Evolutionary conservation across 64 coral and sea anemone species (phyloP), one percentile per base, ranked within the genome.

Genomic region (Trachythela sp.): DNA sequence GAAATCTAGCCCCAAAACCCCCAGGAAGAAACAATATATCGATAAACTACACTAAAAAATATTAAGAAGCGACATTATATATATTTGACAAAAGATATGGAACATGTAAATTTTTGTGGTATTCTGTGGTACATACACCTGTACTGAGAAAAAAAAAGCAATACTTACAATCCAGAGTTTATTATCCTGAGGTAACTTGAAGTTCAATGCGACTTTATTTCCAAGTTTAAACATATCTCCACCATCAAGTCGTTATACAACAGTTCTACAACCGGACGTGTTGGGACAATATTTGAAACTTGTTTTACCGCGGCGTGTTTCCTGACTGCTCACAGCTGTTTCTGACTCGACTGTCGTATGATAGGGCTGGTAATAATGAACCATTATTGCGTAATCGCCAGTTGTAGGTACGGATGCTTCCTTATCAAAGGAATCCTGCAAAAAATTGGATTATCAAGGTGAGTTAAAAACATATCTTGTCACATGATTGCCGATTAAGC

Each of bases 81-180:
- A n/a, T n/a, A n/a, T n/a, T n/a, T n/a, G n/a, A n/a, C n/a, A n/a
- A n/a, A n/a, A n/a, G n/a, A n/a, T n/a, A n/a, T n/a, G n/a, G n/a
- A n/a, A n/a, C n/a, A n/a, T n/a, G n/a, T n/a, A n/a, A n/a, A n/a
- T n/a, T n/a, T n/a, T n/a, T n/a, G n/a, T n/a, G n/a, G n/a, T n/a
- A n/a, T n/a, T n/a, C n/a, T n/a, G n/a, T n/a, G n/a, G n/a, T n/a
- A n/a, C n/a, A n/a, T n/a, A n/a, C n/a, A n/a, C n/a, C n/a, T n/a
- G n/a, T n/a, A n/a, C n/a, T n/a, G n/a, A n/a, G 42, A n/a, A 6
- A 45, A 45, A 11, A 6, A 45, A 45, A 6, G 4, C 11, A 10
- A 34, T 36, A 97, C 96, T 99, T 89, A 99, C 96, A 64, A 99
- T 99, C 96, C 96, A 99, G 13, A 86, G 83, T 0, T 94, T 93